Evolutionary conservation across 2,888 invertebrate species (phyloP), one percentile per base, ranked within the genome.

Genomic region (Noctua janthe): DNA sequence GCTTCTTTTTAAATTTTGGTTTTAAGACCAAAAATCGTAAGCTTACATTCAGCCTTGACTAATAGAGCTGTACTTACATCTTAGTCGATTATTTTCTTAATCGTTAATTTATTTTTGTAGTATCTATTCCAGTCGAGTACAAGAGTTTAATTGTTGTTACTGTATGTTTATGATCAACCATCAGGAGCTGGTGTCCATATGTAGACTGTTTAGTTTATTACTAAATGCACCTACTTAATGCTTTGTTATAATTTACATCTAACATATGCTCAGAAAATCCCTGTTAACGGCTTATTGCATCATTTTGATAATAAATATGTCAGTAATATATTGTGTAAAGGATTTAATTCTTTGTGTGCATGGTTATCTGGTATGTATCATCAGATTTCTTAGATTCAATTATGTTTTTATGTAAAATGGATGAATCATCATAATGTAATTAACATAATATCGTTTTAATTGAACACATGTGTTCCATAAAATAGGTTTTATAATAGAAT

Each of bases 201-300:
- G 89, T 78, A 74, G 74, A 76, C 43, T 85, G 88, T 89, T 87
- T 82, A 83, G 69, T 87, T 85, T 80, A 80, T 74, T 83, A 76
- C 49, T 76, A 47, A 69, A 43, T 72, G 70, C 64, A 87, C 76
- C 84, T 85, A 88, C 83, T 82, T 83, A 82, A 83, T 76, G 29
- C 77, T 87, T 85, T 86, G 81, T 87, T 85, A 78, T 79, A 88
- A 88, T 90, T 89, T 87, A 89, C 79, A 75, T 78, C 35, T 51
- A 87, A 76, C 90, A 90, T 70, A 82, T 89, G 89, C 64, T 59
- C 13, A n/a, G 70, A 82, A 80, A 92, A 92, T 92, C 91, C 84
- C 79, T 89, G 90, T 88, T 90, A 87, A 89, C 66, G 72, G 78
- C 70, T 87, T 80, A 76, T 79, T 89, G 56, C 79, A 56, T 77